Evolutionary conservation across 1,140 invertebrate species (phyloP).

Genomic region (Zelostemma sp.): DNA sequence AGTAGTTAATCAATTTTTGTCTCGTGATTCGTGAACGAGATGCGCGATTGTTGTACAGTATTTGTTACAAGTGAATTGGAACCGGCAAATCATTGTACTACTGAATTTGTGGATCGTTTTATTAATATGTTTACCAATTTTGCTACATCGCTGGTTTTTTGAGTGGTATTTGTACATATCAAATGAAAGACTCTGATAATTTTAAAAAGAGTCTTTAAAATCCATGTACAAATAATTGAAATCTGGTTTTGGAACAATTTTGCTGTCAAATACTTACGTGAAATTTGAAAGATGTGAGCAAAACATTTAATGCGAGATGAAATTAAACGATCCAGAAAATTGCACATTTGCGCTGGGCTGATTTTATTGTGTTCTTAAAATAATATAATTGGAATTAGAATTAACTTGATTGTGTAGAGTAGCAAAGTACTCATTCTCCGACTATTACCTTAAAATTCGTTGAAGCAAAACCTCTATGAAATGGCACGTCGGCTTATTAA

Average conservation of each 20-base stretch:
- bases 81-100: slow-evolving; percentile 24
- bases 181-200: neutral
- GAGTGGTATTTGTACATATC: neutral
- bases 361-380: slow-evolving; percentile 9
- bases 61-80: slow-evolving; percentile 59
- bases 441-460: too few species aligned
- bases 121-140: neutral
- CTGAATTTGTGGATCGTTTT: slow-evolving; percentile 8
- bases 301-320: slow-evolving; percentile 21
- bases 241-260: neutral
- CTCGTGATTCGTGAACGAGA: slow-evolving; percentile 6
- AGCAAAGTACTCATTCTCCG: neutral
- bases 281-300: neutral
- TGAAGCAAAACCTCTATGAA: too few species aligned
- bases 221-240: too few species aligned
- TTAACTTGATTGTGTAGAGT: slow-evolving; percentile 3
- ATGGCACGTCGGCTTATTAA: neutral
- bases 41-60: slow-evolving; percentile 59
- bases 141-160: neutral
- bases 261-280: neutral
- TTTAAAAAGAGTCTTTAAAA: too few species aligned
- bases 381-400: slow-evolving; percentile 5
- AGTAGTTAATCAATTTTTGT: slow-evolving; percentile 27
- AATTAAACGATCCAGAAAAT: neutral
- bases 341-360: neutral